Conservation (phyloP, 1,140 invertebrate species). For the Tribolium castaneum region DNA sequence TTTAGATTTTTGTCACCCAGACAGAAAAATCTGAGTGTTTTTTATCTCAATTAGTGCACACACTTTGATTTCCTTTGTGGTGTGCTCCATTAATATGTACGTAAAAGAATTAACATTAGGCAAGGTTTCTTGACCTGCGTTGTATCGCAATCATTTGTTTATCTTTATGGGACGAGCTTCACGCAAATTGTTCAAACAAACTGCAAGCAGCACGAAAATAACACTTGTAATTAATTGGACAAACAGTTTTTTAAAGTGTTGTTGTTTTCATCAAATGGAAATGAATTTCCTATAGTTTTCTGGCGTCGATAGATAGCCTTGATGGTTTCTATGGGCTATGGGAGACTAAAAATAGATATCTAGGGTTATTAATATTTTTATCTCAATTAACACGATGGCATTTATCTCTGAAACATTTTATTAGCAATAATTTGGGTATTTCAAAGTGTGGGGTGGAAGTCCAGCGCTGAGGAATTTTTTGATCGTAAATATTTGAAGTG, state of each 20-base stretch:
- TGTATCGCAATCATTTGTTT: background rate
- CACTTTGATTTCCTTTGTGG: background rate
- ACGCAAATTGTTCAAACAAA: background rate
- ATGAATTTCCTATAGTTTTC: background rate
- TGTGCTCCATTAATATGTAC: background rate
- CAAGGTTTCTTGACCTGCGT: background rate
- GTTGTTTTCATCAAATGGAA: background rate
- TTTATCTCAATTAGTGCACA: background rate
- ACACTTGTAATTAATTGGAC: background rate
- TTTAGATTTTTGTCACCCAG: background rate
- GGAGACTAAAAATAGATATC: background rate
- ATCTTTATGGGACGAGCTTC: background rate
- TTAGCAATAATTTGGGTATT: background rate
- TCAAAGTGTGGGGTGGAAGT: background rate
- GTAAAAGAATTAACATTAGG: background rate
- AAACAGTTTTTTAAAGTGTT: background rate
- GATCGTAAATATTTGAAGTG: background rate
- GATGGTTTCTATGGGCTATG: background rate
- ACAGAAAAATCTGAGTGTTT: background rate
- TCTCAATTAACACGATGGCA: background rate
- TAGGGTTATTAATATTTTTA: conserved; percentile 7
- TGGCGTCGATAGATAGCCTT: background rate
- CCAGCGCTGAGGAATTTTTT: background rate
- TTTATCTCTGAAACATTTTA: background rate
- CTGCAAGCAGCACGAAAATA: background rate